These are phyloP conservation scores for Irena cyanogastra DNA, from an alignment of 2,113 vertebrate genomes.

Conservation along the genomic window DNA sequence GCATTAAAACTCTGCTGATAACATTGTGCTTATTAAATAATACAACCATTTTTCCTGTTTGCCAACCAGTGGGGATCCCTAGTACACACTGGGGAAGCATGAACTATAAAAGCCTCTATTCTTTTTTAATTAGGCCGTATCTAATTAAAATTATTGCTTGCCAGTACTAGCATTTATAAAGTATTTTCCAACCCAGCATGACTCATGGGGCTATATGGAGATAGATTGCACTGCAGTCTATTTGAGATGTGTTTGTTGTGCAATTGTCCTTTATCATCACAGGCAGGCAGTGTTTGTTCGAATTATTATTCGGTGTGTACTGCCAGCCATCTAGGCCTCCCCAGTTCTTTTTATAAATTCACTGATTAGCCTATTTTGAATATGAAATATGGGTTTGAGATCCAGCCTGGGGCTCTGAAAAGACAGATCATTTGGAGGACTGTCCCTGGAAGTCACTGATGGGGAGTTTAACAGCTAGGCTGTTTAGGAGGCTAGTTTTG, in stretches of 20 bases:
- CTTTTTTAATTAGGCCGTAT: conserved; percentile 57
- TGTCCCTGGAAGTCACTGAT: not conserved
- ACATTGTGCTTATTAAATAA: conserved; percentile 33
- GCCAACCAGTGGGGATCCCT: conserved; percentile 30
- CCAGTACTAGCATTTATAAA: conserved; percentile 20
- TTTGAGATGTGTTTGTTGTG: conserved; percentile 8
- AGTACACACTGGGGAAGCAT: not conserved
- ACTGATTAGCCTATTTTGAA: not conserved
- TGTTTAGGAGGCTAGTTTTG: too few species aligned
- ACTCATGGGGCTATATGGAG: not conserved
- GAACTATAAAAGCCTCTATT: conserved; percentile 28
- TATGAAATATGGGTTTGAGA: not conserved
- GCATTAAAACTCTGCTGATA: not conserved
- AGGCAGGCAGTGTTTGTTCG: not conserved
- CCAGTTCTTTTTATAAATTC: not conserved
- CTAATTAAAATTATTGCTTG: conserved; percentile 54
- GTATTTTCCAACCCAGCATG: conserved; percentile 26
- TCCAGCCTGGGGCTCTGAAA: not conserved
- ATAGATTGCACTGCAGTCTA: not conserved
- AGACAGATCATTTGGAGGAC: not conserved
- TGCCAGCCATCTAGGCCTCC: not conserved
- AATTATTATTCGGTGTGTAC: not conserved
- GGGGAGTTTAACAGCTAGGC: not conserved
- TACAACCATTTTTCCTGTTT: conserved; percentile 8
- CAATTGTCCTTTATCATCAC: not conserved